A percentile compares a stretch with the other conserved stretches of the same genome.
phyloP scores from a whole-genome alignment of 2,113 vertebrate genomes.

The Carassius carassius region DNA sequence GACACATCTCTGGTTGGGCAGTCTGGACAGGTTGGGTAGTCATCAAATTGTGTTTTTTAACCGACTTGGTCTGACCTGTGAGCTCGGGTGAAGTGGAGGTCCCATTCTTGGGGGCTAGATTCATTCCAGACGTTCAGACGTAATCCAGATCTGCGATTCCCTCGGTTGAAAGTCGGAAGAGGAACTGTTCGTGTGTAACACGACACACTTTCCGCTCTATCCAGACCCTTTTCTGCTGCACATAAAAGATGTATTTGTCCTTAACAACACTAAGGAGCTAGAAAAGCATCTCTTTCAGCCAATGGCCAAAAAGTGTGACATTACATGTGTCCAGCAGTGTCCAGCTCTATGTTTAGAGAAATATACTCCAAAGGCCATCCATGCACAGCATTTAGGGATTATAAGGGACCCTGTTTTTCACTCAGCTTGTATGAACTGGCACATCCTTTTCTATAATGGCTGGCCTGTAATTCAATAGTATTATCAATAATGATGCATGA shows the following conservation, averaged over 20 bases:
- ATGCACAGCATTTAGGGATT: background rate
- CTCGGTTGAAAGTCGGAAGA: slow-evolving; percentile 55
- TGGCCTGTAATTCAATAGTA: slow-evolving; percentile 55
- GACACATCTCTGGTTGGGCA: background rate
- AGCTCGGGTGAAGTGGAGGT: slow-evolving; percentile 30
- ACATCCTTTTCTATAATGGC: background rate
- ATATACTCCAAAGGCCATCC: slow-evolving; percentile 11
- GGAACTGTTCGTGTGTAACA: slow-evolving; percentile 69
- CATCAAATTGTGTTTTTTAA: slow-evolving; percentile 2
- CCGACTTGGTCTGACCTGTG: slow-evolving; percentile 20
- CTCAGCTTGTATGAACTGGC: slow-evolving; percentile 29
- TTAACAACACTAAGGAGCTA: slow-evolving; percentile 37
- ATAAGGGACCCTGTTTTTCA: slow-evolving; percentile 33
- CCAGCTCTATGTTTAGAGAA: slow-evolving; percentile 63
- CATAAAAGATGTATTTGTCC: slow-evolving; percentile 72
- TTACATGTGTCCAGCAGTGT: slow-evolving; percentile 68
- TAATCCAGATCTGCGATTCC: slow-evolving; percentile 62
- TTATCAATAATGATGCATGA: slow-evolving; percentile 36
- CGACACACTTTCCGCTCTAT: slow-evolving; percentile 62
- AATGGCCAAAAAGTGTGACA: slow-evolving; percentile 65
- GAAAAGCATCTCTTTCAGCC: slow-evolving; percentile 50
- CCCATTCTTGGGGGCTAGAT: slow-evolving; percentile 32
- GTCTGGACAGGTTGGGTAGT: background rate
- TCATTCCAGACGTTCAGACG: slow-evolving; percentile 51
- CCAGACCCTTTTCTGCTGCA: slow-evolving; percentile 48